These are phyloP conservation scores for Myodes glareolus DNA, from an alignment of 2,113 vertebrate genomes.

Conservation along the genomic window DNA sequence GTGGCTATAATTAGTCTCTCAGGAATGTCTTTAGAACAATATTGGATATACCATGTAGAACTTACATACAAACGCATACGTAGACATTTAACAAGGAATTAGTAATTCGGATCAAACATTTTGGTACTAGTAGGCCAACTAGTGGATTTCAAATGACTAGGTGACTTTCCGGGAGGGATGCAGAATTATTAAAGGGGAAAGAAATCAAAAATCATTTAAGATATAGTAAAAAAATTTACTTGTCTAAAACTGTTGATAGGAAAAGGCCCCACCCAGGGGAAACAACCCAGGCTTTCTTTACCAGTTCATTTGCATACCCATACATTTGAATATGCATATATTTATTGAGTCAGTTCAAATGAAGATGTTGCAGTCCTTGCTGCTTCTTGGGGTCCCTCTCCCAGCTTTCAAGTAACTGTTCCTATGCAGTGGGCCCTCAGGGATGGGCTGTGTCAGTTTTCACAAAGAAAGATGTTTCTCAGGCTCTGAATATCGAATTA, in stretches of 20 bases:
- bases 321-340: background rate
- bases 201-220: background rate
- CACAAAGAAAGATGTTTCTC: conserved; percentile 45
- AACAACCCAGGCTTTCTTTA: background rate
- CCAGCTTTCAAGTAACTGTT: conserved; percentile 39
- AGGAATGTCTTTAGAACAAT: background rate
- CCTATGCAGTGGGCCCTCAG: conserved; percentile 26
- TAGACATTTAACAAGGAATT: background rate
- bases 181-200: background rate
- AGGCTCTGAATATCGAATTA: background rate
- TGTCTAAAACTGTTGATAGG: background rate
- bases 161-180: background rate
- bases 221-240: background rate
- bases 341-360: background rate
- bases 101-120: background rate
- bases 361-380: background rate
- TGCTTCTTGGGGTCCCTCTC: background rate
- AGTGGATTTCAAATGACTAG: background rate
- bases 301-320: background rate
- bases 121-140: background rate
- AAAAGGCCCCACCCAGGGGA: background rate
- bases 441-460: conserved; percentile 64
- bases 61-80: background rate
- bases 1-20: background rate
- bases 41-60: background rate